A percentile compares a stretch with the other conserved stretches of the same genome.
Conservation (phyloP, 2,888 invertebrate genomes). For the Petrolisthes manimaculis region DNA sequence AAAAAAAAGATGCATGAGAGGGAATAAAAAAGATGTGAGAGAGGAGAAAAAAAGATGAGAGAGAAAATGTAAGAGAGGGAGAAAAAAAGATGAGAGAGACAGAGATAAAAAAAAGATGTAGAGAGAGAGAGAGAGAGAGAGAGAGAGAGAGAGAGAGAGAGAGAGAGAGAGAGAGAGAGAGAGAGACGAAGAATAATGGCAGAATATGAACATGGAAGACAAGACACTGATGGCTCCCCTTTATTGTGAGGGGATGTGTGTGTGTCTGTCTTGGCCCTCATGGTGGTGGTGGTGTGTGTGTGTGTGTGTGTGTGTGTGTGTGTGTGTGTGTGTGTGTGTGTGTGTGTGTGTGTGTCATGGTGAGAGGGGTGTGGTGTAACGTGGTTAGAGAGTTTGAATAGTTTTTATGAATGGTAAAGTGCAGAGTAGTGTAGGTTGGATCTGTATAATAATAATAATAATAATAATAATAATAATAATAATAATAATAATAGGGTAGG, state of each 20-base stretch:
- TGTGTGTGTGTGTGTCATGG: background rate
- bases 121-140: background rate
- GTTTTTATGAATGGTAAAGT: background rate
- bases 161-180: constrained; percentile 22
- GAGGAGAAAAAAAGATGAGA: background rate
- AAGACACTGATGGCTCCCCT: background rate
- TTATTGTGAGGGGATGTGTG: background rate
- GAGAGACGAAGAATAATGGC: background rate
- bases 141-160: background rate
- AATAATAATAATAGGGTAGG: background rate
- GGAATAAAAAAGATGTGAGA: constrained; percentile 6
- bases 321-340: background rate
- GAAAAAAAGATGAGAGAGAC: background rate
- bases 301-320: background rate
- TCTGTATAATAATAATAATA: background rate
- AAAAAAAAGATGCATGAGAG: background rate
- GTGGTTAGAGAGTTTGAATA: background rate
- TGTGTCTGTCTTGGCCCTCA: background rate
- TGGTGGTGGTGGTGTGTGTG: background rate
- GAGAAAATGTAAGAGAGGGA: background rate
- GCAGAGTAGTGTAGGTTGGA: background rate
- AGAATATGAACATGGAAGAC: background rate
- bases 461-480: background rate
- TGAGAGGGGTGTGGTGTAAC: constrained; percentile 1
- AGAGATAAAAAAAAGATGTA: background rate